Base-by-base conservation (phyloP, 1,140 invertebrate species). In the Chironomus tepperi region DNA sequence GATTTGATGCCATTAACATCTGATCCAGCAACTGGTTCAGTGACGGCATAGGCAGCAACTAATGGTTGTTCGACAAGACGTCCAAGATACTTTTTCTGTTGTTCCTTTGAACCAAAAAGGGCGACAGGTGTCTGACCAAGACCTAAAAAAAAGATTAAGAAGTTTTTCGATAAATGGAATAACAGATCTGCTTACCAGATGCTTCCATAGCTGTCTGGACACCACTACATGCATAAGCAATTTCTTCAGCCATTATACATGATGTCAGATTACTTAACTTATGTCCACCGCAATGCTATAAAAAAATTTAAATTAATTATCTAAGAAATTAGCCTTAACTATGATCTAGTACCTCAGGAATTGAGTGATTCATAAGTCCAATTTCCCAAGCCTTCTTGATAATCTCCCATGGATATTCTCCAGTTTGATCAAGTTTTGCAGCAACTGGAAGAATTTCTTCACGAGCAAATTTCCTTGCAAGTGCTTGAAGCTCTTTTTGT, bases 211-310 rank as follows among this genome's bases (percentile, higher is more conserved):
- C 96, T 72, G 96, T 97, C 84, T 89, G 89, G 75, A 98, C 92
- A 74, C 96, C 97, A 74, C 96, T 92, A 83, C 97, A 99, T 43
- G 93, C 97, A 85, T 95, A 98, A 57, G 93, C 91, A 43, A 99
- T 81, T 82, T 97, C 94, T 84, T 99, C 97, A 73, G 89, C 89
- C 43, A 97, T 86, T 76, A 97, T 78, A 83, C 95, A 95, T 9
- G 88, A 88, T 79, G 97, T 93, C 84, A 97, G 90, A 73, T 90
- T 87, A 77, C 88, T 87, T 77, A 93, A 82, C 65, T 89, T 90
- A 79, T 94, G 78, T 73, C 96, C 96, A 86, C 95, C 86, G 74
- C 80, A 57, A 77, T 89, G 82, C 77, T n/a, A n/a, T n/a, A n/a
- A n/a, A n/a, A n/a, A n/a, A n/a, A n/a, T n/a, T n/a, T n/a, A n/a